These are phyloP conservation scores for Cottoperca gobio DNA, from an alignment of 2,797 vertebrate genomes.

Conservation along the genomic window DNA sequence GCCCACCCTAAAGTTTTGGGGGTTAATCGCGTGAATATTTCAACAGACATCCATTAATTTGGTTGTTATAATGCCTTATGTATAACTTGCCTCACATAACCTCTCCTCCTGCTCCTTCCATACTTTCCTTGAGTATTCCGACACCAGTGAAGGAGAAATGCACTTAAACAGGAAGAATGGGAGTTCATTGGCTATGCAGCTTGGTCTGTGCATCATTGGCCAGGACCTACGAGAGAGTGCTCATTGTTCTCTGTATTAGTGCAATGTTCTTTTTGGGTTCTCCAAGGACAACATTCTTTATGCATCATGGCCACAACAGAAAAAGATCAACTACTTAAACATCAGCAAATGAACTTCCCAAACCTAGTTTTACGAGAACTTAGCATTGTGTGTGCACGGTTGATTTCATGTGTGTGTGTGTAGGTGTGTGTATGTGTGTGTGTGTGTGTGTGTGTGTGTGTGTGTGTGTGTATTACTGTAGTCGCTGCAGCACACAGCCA, in stretches of 20 bases:
- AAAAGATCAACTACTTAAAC: constrained; percentile 33
- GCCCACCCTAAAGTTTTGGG: constrained; percentile 63
- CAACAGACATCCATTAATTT: constrained; percentile 84
- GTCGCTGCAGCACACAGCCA: constrained; percentile 80
- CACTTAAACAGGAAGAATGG: constrained; percentile 66
- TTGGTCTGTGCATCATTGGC: constrained; percentile 71
- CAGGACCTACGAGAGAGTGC: constrained; percentile 31
- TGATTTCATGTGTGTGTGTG: constrained; percentile 47
- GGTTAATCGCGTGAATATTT: constrained; percentile 82
- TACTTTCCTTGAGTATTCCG: constrained; percentile 71
- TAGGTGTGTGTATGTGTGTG: constrained; percentile 51
- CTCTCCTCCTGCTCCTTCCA: constrained; percentile 51
- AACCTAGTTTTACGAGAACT: constrained; percentile 47
- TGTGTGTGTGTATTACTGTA: constrained; percentile 60
- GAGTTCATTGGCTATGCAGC: constrained; percentile 68
- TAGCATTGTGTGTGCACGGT: constrained; percentile 27
- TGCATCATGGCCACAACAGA: constrained; percentile 37
- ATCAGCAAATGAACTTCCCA: constrained; percentile 46
- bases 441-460: constrained; percentile 30
- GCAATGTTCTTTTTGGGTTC: constrained; percentile 41
- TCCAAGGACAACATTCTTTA: constrained; percentile 54
- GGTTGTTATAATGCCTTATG: constrained; percentile 84
- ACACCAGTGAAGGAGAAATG: constrained; percentile 71
- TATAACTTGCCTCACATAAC: constrained; percentile 76
- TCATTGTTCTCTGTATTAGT: constrained; percentile 63